Evolutionary conservation across 1,140 invertebrate species (phyloP).

Genomic region (Ptiloglossa arizonensis): DNA sequence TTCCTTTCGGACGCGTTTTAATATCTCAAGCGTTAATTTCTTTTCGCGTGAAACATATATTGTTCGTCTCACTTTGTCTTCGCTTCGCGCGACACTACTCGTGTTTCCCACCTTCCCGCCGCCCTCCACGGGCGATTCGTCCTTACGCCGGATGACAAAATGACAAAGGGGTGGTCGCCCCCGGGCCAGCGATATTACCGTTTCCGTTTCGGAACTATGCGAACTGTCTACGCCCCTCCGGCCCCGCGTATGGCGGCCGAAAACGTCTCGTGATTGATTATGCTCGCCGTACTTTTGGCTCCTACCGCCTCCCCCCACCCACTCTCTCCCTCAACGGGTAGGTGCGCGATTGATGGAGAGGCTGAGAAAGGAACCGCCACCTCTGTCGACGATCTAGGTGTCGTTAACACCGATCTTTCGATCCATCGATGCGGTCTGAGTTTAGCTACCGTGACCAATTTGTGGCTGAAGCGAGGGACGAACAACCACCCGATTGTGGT

Average conservation of each 20-base stretch:
- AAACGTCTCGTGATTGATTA: constrained; percentile 80
- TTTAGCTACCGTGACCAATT: too few relatives aligned
- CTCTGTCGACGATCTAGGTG: constrained; percentile 36
- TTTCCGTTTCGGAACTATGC: constrained; percentile 79
- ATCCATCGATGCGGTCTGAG: too few relatives aligned
- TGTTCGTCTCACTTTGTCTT: constrained; percentile 29
- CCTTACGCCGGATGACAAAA: constrained; percentile 77
- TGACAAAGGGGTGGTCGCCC: constrained; percentile 79
- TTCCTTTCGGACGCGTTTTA: constrained; percentile 55
- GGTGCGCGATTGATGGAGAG: constrained; percentile 71
- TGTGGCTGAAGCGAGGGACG: too few relatives aligned
- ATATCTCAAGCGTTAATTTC: constrained; percentile 66
- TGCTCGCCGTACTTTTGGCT: constrained; percentile 77
- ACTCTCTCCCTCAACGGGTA: neutral
- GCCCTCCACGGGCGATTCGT: constrained; percentile 49
- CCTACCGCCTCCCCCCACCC: constrained; percentile 41
- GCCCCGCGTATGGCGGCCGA: constrained; percentile 54
- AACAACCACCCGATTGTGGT: too few relatives aligned
- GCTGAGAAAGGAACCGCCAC: constrained; percentile 38
- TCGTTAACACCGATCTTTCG: constrained; percentile 19
- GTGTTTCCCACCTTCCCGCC: constrained; percentile 51
- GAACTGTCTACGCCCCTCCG: constrained; percentile 64
- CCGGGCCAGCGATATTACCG: constrained; percentile 79
- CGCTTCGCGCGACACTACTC: constrained; percentile 44
- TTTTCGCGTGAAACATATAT: constrained; percentile 51